Conservation (phyloP, 1,140 invertebrate species). For the Pinna nobilis region DNA sequence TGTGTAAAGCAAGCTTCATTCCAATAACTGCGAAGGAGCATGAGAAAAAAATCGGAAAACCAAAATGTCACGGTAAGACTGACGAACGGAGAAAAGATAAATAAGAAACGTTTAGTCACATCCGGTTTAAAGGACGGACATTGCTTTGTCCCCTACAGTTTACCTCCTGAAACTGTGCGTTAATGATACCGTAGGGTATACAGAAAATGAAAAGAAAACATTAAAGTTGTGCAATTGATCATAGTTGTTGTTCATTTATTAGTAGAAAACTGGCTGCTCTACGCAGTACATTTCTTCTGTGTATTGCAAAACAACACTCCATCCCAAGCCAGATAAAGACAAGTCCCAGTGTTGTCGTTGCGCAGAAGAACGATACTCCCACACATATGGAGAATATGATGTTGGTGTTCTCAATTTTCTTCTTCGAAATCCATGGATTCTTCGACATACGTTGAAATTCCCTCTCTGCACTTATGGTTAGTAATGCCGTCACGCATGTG, state of each 20-base stretch:
- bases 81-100: no score
- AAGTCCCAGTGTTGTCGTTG: slow-evolving; percentile 39
- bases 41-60: no score
- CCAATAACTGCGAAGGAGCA: no score
- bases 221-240: not conserved
- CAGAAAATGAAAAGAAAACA: no score
- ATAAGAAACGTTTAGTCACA: no score
- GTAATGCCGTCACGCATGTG: slow-evolving; percentile 30
- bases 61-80: no score
- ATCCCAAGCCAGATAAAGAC: slow-evolving; percentile 38
- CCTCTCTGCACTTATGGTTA: slow-evolving; percentile 40
- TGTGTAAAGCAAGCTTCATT: no score
- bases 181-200: no score
- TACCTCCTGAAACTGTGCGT: no score
- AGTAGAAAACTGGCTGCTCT: slow-evolving; percentile 11
- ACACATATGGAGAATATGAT: slow-evolving; percentile 38
- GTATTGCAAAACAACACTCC: slow-evolving; percentile 36
- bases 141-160: no score
- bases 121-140: no score
- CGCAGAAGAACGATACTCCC: slow-evolving; percentile 45
- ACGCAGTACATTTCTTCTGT: slow-evolving; percentile 24
- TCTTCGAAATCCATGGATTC: slow-evolving; percentile 27
- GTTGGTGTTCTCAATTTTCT: slow-evolving; percentile 33
- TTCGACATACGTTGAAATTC: slow-evolving; percentile 23
- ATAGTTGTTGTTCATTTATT: not conserved